Base-by-base conservation (phyloP, 2,113 vertebrate species). In the Labrus mixtus region DNA sequence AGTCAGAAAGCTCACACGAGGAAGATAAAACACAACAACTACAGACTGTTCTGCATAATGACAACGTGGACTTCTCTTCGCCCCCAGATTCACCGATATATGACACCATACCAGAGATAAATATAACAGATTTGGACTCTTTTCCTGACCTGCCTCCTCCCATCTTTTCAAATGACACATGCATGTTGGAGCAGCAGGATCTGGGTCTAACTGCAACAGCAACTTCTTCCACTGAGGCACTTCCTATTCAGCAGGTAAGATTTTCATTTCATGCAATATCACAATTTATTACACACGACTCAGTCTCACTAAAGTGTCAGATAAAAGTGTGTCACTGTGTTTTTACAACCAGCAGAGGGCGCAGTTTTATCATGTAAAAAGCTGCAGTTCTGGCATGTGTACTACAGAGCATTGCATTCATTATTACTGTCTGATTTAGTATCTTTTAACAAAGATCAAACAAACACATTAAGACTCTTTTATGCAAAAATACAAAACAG, bases 101-200 rank as follows among this genome's bases (percentile, higher is more conserved):
- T 2, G 33, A 87, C 68, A 68, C 87, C 8, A n/a, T 91, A 66
- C 88, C 79, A 51, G 94, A 94, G 16, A 13, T 78, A 3, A 68
- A 87, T 3, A 0, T 10, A 6, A 60, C 68, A 17, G 50, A 86
- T 0, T 51, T 10, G 3, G 63, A 77, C 36, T 2, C 37, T 1
- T 54, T 41, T 20, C 9, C 74, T 0, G 71, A 75, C 3, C 54
- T 12, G 7, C 50, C 70, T 0, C 6, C 0, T 10, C 60, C 67
- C 12, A 20, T n/a, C 0, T 29, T 7, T 57, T 20, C 60, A 3
- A 4, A 62, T 0, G 23, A 80, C 4, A 15, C 13, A 0, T 17
- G 51, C 0, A 41, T 17, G 58, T n/a, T 1, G 4, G 20, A 4
- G 29, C 58, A 39, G 46, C 37, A 51, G 46, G 57, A 41, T 20